Evolutionary conservation across 2,888 invertebrate species (phyloP), one percentile per base, ranked within the genome.

Genomic region (Melanophora roralis): DNA sequence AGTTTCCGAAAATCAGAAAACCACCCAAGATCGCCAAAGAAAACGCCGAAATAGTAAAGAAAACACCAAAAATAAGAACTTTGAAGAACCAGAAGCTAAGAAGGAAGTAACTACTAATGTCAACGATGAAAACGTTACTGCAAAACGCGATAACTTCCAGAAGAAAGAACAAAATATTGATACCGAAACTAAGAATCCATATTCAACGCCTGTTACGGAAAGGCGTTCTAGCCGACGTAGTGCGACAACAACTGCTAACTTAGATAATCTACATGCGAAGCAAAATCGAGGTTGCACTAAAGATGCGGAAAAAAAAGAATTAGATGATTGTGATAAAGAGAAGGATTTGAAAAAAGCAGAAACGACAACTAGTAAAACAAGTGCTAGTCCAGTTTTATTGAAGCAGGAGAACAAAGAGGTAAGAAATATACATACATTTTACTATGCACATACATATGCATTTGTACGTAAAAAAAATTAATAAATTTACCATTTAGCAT

Each of bases 11-110:
- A 75, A 53, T 19, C 53, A 19, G 51, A 76, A 27, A 16, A 36
- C 8, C 47, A 78, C 75, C 0, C 68, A 65, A 1, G 84, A 83
- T 5, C 80, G 82, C 6, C 86, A 88, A 60, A 84, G 88, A 8
- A 89, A 88, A 21, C 85, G 89, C 0, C 85, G 86, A 2, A 89
- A 86, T 36, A 88, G 87, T 49, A 88, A 87, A 45, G 84, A 85
- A 64, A 51, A 47, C 4, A 11, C 32, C 19, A 36, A 67, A 40
- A 47, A 49, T 19, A 65, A 71, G 2, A 45, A 21, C 6, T 21
- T 55, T 1, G 81, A 83, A 9, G 83, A 81, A 9, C 68, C 72
- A 0, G 80, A 68, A 57, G 60, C 74, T 8, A 83, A 81, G 47
- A 82, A 82, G 12, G 83, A 85, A 6, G 84, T 82, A n/a, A 77